A percentile compares a stretch with the other conserved stretches of the same genome.
These are phyloP conservation scores for Oscheius onirici DNA, from an alignment of 2,888 invertebrate genomes.

Conservation along the genomic window DNA sequence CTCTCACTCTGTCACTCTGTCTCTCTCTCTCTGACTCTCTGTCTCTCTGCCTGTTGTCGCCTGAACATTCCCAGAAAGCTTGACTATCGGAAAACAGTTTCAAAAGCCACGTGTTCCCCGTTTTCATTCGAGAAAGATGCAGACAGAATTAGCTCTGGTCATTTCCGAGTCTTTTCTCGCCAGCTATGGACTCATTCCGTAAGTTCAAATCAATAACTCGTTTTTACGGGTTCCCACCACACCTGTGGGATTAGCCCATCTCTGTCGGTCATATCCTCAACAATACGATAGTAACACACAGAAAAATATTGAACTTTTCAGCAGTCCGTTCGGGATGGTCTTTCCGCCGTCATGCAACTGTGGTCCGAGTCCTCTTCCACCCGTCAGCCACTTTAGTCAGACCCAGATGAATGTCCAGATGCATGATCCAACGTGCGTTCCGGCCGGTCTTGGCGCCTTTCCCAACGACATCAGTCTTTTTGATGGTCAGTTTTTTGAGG, in stretches of 20 bases:
- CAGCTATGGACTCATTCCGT: too few relatives aligned
- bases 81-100: too few relatives aligned
- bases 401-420: constrained; percentile 36
- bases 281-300: too few relatives aligned
- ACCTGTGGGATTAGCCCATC: too few relatives aligned
- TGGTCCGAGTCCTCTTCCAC: constrained; percentile 41
- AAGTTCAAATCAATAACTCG: too few relatives aligned
- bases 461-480: constrained; percentile 26
- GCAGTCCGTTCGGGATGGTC: constrained; percentile 33
- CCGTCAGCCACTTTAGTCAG: constrained; percentile 51
- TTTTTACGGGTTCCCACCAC: too few relatives aligned
- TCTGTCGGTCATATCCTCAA: too few relatives aligned
- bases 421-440: constrained; percentile 4
- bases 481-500: constrained; percentile 14
- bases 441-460: background rate
- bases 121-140: too few relatives aligned
- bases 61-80: too few relatives aligned
- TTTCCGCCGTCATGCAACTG: constrained; percentile 24
- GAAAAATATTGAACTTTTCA: background rate
- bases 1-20: background rate
- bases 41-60: background rate
- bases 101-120: too few relatives aligned
- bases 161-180: too few relatives aligned
- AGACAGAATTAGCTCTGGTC: too few relatives aligned
- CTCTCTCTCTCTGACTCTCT: background rate